Evolutionary conservation across 2,888 invertebrate species (phyloP), one percentile per base, ranked within the genome.

Genomic region (Anaspis maculata): DNA sequence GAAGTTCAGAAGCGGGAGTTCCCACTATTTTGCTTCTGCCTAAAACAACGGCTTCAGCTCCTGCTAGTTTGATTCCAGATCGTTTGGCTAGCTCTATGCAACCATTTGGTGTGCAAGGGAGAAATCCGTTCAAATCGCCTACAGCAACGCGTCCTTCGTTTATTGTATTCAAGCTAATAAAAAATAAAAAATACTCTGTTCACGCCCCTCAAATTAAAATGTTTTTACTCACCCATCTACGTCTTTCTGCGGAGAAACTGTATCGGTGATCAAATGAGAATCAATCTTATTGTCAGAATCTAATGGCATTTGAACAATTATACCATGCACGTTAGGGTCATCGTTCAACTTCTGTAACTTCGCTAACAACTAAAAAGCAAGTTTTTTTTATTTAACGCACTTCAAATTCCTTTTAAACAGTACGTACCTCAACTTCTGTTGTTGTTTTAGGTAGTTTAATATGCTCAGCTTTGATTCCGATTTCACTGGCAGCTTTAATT

Each of bases 11-110:
- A 42, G 86, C 87, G 0, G 98, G 98, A 0, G 94, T 89, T 25
- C 98, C 98, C 2, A 99, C 95, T 57, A 98, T 97, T 68, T 95
- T 94, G 62, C 95, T 96, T 48, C 98, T 76, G 1, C 98, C 98
- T 23, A 99, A 63, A 11, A 99, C 95, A 2, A 97, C 96, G 2
- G 90, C 95, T 42, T 75, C 74, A 37, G 85, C 80, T 3, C 96
- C 95, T 23, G 77, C 74, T 30, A 95, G 82, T 45, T 74, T 51
- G 0, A 83, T 73, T 1, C 88, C 89, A 27, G 81, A 78, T 41
- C 79, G 75, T 62, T 84, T 86, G 49, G 92, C 90, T 4, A 96
- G 74, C 60, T 97, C 92, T 41, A 98, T 73, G 57, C 91, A 91
- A 2, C 97, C 98, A 44, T 85, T 83, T 0, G 98, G 96, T 0